Base-by-base conservation (phyloP, 2,113 vertebrate genomes). In the Manacus vitellinus region DNA sequence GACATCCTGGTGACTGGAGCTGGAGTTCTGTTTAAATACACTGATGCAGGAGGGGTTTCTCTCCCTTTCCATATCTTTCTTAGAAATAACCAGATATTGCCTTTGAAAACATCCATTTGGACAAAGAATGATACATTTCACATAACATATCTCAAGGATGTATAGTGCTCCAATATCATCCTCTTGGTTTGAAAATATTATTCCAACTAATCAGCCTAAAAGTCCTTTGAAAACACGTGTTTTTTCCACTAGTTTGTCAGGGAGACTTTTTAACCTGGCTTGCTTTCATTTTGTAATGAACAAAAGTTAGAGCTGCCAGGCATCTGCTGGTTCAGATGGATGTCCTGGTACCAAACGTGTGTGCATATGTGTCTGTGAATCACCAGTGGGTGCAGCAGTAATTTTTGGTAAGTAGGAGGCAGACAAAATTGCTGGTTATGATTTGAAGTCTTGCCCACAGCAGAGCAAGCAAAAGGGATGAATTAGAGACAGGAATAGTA, bases 401-500 rank as follows among this genome's bases (percentile, higher is more conserved):
- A 97, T 97, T 98, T 96, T 85, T 91, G 95, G 95, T 93, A 95
- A 96, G 88, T 70, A 54, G 95, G 96, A 97, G 97, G 96, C 93
- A 91, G 88, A 74, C 18, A 19, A 97, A 98, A 98, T 97, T 97
- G 93, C 94, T 96, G 97, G 96, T 96, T 98, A 96, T 95, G 95
- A 96, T 97, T 94, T 96, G 97, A 96, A 95, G 97, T 89, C 96
- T 95, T 97, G 85, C 97, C 97, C 94, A 44, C 94, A 97, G 93
- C 91, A 88, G 31, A 85, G 88, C 91, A 91, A 92, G 95, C 89
- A 82, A 94, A 97, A 97, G 95, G 94, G 97, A 92, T 98, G 95
- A 97, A 97, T 97, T 97, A 96, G 95, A 97, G 96, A 95, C 94
- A 95, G 94, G 89, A 98, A 98, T 98, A 98, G 98, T 83, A 97